These are phyloP conservation scores for Rhinogobius similis DNA, from an alignment of 2,113 vertebrate genomes.

Conservation along the genomic window DNA sequence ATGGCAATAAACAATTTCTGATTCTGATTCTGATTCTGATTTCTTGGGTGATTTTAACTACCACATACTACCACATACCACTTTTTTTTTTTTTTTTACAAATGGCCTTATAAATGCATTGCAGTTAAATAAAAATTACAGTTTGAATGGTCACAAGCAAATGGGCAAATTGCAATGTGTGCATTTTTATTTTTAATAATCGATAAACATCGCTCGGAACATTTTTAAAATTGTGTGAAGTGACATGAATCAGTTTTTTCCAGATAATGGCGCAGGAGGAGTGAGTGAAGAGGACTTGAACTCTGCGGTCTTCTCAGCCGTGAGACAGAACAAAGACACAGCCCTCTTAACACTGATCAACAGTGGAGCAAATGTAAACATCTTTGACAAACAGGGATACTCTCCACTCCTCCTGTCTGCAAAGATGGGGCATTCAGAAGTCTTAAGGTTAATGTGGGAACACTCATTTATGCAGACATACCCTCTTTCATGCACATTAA, in stretches of 20 bases:
- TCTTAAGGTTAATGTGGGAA: slow-evolving; percentile 54
- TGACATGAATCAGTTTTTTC: not conserved
- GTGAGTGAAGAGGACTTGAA: slow-evolving; percentile 56
- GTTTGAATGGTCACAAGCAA: too few relatives aligned
- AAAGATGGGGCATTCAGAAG: slow-evolving; percentile 72
- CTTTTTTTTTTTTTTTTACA: too few relatives aligned
- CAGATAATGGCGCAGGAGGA: slow-evolving; percentile 53
- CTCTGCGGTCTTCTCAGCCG: slow-evolving; percentile 79
- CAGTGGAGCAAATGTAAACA: slow-evolving; percentile 70
- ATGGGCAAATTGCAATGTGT: too few relatives aligned
- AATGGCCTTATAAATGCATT: not conserved
- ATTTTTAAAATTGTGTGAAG: not conserved
- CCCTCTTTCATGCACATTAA: not conserved
- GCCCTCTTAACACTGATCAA: slow-evolving; percentile 70
- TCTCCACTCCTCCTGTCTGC: slow-evolving; percentile 80
- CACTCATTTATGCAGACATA: not conserved
- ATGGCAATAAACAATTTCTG: too few relatives aligned
- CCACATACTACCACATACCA: too few relatives aligned
- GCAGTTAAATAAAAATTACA: too few relatives aligned
- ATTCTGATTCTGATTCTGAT: too few relatives aligned
- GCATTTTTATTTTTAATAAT: too few relatives aligned
- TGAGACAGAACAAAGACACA: slow-evolving; percentile 71
- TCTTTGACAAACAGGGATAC: slow-evolving; percentile 66
- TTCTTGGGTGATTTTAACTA: too few relatives aligned
- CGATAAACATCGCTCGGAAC: too few relatives aligned